A percentile compares a stretch with the other conserved stretches of the same genome.
Conservation (phyloP, 2,113 vertebrate genomes). For the Penelope pileata region DNA sequence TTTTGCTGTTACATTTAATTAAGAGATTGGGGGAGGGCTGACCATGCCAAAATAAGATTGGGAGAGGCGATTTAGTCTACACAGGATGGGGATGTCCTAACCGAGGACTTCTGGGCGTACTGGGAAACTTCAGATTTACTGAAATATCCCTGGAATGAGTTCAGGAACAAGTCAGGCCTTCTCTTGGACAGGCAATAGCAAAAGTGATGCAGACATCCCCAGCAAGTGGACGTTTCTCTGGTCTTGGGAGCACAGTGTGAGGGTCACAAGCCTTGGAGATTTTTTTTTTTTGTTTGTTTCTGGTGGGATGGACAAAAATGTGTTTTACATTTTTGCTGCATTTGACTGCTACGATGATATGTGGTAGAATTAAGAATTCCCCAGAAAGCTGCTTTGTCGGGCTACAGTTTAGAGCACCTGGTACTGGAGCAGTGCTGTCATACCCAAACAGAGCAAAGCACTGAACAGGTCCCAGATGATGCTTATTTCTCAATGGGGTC, state of each 20-base stretch:
- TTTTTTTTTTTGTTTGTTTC: neutral
- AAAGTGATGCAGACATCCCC: neutral
- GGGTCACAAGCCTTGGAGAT: neutral
- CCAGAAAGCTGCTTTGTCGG: neutral
- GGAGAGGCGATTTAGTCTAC: neutral
- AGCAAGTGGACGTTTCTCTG: neutral
- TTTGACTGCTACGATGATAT: neutral
- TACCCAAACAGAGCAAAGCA: neutral
- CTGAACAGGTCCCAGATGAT: neutral
- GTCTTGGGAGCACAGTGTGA: neutral
- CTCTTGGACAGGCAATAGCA: neutral
- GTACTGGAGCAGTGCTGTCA: neutral
- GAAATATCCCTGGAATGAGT: slow-evolving; percentile 4
- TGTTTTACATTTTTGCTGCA: neutral
- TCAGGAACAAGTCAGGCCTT: slow-evolving; percentile 1
- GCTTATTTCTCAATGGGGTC: neutral
- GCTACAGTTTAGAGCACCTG: neutral
- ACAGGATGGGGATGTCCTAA: neutral
- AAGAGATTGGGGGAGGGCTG: neutral
- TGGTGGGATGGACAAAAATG: neutral
- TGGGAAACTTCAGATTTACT: neutral
- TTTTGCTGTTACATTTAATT: slow-evolving; percentile 41
- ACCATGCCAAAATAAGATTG: slow-evolving; percentile 24
- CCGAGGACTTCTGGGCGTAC: neutral
- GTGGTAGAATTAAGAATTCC: neutral